Percentiles rank a stretch among this genome's conserved stretches.
Evolutionary conservation across 2,113 vertebrate genomes (phyloP).

Genomic region (Eclectus roratus): DNA sequence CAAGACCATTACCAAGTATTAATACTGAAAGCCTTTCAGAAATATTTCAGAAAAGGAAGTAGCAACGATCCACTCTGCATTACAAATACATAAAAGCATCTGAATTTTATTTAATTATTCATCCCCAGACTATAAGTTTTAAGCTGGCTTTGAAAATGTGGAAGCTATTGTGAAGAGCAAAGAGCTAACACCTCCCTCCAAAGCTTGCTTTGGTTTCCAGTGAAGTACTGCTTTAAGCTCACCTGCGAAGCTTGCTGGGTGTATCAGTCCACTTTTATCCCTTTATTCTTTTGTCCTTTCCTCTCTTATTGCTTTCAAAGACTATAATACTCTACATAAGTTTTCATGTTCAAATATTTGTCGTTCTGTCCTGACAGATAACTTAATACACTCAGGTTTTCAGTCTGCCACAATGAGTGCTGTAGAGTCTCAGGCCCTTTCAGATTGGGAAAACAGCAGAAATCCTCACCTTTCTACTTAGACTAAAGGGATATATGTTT

Average conservation of each 20-base stretch:
- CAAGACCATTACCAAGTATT: neutral
- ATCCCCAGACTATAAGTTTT: neutral
- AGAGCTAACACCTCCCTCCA: neutral
- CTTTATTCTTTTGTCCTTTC: accelerated
- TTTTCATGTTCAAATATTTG: neutral
- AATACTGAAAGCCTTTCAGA: conserved; percentile 28
- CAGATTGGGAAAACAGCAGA: neutral
- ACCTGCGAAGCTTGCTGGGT: neutral
- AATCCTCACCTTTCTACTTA: neutral
- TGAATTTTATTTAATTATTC: neutral
- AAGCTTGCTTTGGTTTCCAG: neutral
- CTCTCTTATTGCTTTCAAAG: neutral
- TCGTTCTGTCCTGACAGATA: neutral
- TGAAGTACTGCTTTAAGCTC: neutral
- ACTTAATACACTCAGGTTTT: neutral
- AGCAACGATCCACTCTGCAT: conserved; percentile 16
- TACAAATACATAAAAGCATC: conserved; percentile 57
- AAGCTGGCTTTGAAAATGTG: neutral
- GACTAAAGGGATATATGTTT: neutral
- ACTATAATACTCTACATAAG: neutral
- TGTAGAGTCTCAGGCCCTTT: neutral
- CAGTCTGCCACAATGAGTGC: neutral
- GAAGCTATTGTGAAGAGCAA: neutral
- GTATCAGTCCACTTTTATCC: neutral
- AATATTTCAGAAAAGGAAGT: conserved; percentile 71